These are phyloP conservation scores for Caenorhabditis uteleia DNA, from an alignment of 2,888 invertebrate species.

Conservation along the genomic window DNA sequence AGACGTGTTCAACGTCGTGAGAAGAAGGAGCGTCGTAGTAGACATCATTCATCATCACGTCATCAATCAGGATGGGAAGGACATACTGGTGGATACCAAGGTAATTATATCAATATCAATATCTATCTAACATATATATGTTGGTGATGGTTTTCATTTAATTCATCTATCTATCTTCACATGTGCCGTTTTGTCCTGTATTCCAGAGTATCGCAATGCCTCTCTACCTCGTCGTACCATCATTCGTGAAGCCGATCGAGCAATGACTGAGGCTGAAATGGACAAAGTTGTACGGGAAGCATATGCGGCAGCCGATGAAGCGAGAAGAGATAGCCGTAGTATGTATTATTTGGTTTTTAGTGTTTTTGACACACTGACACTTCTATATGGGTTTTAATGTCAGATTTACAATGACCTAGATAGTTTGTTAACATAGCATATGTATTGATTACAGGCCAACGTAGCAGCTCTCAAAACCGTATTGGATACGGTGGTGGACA, in stretches of 20 bases:
- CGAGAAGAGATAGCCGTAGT: constrained; percentile 42
- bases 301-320: constrained; percentile 58
- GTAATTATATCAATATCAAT: too few species aligned
- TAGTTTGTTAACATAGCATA: not conserved
- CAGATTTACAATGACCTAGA: too few species aligned
- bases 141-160: not conserved
- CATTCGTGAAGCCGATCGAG: constrained; percentile 44
- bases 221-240: constrained; percentile 44
- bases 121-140: not conserved
- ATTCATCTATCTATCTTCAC: not conserved
- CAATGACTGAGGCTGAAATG: constrained; percentile 56
- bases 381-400: not conserved
- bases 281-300: constrained; percentile 56
- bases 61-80: constrained; percentile 46
- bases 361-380: constrained; percentile 5
- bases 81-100: constrained; percentile 41
- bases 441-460: constrained; percentile 45
- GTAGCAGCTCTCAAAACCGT: constrained; percentile 60
- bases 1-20: constrained; percentile 64
- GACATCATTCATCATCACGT: constrained; percentile 51
- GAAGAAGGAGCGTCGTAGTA: constrained; percentile 50
- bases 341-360: constrained; percentile 7
- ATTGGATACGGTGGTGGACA: constrained; percentile 43
- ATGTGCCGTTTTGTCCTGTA: not conserved
- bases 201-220: constrained; percentile 27